These are phyloP conservation scores for Steinernema hermaphroditum DNA, from an alignment of 2,888 invertebrate species.

Conservation along the genomic window DNA sequence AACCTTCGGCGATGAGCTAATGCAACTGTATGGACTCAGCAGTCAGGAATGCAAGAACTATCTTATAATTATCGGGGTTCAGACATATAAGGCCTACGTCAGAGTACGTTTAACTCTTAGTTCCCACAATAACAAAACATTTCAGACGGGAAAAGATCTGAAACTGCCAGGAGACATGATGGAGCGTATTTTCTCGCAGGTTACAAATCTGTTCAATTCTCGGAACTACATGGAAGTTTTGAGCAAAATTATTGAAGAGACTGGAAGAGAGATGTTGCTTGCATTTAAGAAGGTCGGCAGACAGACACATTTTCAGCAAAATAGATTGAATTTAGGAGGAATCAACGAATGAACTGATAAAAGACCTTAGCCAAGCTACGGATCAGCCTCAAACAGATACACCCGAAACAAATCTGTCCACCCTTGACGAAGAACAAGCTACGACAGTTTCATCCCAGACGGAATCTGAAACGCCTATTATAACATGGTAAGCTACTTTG, in stretches of 20 bases:
- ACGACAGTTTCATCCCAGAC: not conserved
- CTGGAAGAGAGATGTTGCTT: conserved; percentile 58
- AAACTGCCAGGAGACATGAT: conserved; percentile 56
- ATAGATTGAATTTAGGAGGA: not conserved
- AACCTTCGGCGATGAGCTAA: conserved; percentile 59
- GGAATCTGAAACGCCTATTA: not conserved
- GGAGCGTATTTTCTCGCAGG: conserved; percentile 52
- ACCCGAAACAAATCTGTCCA: too few relatives aligned
- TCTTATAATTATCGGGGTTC: conserved; percentile 60
- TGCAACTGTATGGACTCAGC: conserved; percentile 54
- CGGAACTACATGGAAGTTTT: conserved; percentile 64
- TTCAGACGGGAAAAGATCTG: conserved; percentile 60
- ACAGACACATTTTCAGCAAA: not conserved
- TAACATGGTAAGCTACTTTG: not conserved
- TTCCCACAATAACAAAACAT: not conserved
- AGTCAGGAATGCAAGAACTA: conserved; percentile 60
- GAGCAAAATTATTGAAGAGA: conserved; percentile 63
- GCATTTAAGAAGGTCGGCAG: conserved; percentile 49
- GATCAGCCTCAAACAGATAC: not conserved
- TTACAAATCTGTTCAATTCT: conserved; percentile 60
- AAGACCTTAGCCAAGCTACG: not conserved
- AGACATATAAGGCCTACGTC: conserved; percentile 60
- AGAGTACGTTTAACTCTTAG: conserved; percentile 45
- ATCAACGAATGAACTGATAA: not conserved
- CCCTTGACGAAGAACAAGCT: not conserved